Evolutionary conservation across 2,113 vertebrate genomes (phyloP).

Genomic region (Echinops telfairi): DNA sequence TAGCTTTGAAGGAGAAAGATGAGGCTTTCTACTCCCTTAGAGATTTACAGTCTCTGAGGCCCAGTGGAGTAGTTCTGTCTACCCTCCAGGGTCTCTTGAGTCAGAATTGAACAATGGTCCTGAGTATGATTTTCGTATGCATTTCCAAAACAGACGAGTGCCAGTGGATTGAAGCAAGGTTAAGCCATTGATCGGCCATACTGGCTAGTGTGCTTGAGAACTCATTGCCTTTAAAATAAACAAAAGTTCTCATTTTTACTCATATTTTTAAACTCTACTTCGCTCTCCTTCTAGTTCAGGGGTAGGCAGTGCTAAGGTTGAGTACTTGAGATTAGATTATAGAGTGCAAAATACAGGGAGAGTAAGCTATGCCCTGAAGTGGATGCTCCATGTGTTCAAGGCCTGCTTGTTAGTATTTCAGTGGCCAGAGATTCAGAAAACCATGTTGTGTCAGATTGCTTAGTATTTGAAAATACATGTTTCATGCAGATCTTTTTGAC

Average conservation of each 20-base stretch:
- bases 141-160: neutral
- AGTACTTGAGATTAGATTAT: neutral
- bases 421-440: neutral
- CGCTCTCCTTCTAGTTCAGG: too few species aligned
- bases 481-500: neutral
- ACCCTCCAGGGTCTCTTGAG: too few species aligned
- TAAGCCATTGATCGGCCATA: neutral
- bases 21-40: too few species aligned
- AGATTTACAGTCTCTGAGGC: too few species aligned
- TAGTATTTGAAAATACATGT: neutral
- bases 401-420: neutral
- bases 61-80: too few species aligned
- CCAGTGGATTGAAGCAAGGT: neutral
- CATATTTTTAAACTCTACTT: neutral
- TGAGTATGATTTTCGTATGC: too few species aligned
- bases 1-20: too few species aligned
- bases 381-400: neutral
- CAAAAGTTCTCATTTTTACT: neutral
- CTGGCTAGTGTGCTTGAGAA: neutral
- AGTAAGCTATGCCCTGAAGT: neutral
- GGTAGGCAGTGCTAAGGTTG: neutral
- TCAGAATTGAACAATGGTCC: too few species aligned
- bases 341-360: neutral
- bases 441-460: neutral
- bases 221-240: neutral